A percentile compares a stretch with the other conserved stretches of the same genome.
These are phyloP conservation scores for Poeciliopsis prolifica DNA, from an alignment of 2,113 vertebrate genomes.

Conservation along the genomic window DNA sequence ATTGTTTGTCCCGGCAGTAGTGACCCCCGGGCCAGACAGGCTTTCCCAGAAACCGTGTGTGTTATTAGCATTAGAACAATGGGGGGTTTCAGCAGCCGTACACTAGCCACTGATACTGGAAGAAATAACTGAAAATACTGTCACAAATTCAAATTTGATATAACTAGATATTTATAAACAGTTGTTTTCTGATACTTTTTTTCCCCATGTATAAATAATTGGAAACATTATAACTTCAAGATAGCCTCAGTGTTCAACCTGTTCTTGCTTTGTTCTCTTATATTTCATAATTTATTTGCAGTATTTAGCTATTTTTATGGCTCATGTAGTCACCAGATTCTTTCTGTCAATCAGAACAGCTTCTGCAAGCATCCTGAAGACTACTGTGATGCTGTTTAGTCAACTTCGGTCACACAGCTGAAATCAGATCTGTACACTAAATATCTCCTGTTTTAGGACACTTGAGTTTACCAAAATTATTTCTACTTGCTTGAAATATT, in stretches of 20 bases:
- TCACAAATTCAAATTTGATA: constrained; percentile 10
- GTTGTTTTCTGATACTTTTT: neutral
- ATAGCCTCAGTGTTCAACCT: too few relatives aligned
- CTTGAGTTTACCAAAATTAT: neutral
- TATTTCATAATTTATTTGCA: neutral
- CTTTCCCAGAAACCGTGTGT: constrained; percentile 64
- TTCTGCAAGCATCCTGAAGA: neutral
- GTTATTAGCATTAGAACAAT: constrained; percentile 69
- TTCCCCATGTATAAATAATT: neutral
- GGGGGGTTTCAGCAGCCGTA: constrained; percentile 52
- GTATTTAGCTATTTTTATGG: neutral
- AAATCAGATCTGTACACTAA: neutral
- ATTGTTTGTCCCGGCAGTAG: constrained; percentile 58
- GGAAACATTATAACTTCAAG: neutral
- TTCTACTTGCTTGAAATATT: neutral
- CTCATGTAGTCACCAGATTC: neutral
- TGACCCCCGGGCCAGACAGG: constrained; percentile 63
- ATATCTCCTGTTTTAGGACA: neutral
- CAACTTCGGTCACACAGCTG: neutral
- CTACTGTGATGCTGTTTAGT: neutral
- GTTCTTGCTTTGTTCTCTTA: neutral
- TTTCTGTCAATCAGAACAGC: neutral
- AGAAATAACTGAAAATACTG: constrained; percentile 10
- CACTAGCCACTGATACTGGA: constrained; percentile 20
- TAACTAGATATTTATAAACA: neutral